Percentiles rank a stretch among this genome's conserved stretches.
These are phyloP conservation scores for Lepilemur septentrionalis DNA, from an alignment of 2,797 vertebrate species.

Conservation along the genomic window DNA sequence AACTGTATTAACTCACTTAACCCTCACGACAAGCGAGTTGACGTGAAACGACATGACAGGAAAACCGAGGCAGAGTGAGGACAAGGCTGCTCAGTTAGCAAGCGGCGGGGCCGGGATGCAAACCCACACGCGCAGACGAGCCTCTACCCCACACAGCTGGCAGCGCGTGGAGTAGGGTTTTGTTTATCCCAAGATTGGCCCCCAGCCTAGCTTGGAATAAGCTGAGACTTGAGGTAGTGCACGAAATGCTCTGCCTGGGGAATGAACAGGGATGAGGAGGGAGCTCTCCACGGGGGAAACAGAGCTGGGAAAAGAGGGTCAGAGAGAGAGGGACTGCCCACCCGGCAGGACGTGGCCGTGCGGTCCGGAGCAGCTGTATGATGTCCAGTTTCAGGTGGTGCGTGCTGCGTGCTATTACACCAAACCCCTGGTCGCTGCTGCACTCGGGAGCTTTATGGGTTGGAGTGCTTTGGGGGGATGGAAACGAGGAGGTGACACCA, in stretches of 20 bases:
- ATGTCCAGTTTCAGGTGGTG: rapidly evolving
- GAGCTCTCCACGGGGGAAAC: background rate
- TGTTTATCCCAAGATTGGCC: background rate
- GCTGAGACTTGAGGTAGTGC: background rate
- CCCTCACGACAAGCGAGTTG: background rate
- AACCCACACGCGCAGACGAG: rapidly evolving
- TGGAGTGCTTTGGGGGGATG: background rate
- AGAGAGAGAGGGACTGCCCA: rapidly evolving
- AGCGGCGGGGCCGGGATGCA: background rate
- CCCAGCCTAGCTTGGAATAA: background rate
- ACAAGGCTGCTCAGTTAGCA: background rate
- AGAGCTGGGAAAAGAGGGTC: background rate
- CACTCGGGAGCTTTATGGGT: background rate
- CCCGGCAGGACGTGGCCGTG: rapidly evolving
- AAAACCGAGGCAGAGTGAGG: background rate
- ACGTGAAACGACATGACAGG: too few species aligned
- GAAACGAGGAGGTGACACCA: too few species aligned
- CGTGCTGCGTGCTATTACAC: rapidly evolving
- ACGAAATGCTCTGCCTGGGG: background rate
- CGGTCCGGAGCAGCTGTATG: rapidly evolving
- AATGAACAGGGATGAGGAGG: rapidly evolving
- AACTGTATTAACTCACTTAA: background rate
- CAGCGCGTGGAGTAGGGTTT: rapidly evolving
- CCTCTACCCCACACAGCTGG: rapidly evolving
- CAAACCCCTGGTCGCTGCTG: background rate